Percentiles rank a stretch among this genome's conserved stretches.
Conservation (phyloP, 1,140 invertebrate genomes). For the Pseudomyrmex pallidus region DNA sequence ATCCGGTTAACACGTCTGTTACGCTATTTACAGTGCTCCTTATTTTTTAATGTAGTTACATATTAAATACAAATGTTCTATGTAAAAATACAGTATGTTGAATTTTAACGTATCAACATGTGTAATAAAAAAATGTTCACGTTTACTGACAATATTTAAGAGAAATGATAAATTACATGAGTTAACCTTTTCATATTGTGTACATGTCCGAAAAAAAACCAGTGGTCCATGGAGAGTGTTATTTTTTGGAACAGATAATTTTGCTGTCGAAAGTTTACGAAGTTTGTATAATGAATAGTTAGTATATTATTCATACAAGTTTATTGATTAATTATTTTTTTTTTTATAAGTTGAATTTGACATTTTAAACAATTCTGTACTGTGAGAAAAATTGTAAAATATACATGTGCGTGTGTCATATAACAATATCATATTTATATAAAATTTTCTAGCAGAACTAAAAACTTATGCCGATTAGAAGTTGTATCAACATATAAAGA, state of each 20-base stretch:
- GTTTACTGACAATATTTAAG: background rate
- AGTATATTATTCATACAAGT: conserved; percentile 71
- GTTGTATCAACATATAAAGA: conserved; percentile 87
- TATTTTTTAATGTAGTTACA: background rate
- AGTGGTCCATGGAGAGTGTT: conserved; percentile 85
- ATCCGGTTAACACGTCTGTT: too few relatives aligned
- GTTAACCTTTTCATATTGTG: background rate
- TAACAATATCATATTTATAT: conserved; percentile 26
- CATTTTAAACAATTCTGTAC: background rate
- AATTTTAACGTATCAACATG: background rate
- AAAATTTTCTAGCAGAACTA: conserved; percentile 67
- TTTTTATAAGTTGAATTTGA: conserved; percentile 32
- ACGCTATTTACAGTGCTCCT: too few relatives aligned
- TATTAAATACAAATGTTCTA: background rate
- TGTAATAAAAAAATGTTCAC: background rate
- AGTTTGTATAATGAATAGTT: conserved; percentile 84
- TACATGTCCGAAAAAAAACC: background rate
- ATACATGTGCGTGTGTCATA: background rate
- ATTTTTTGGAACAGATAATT: conserved; percentile 90
- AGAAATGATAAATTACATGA: background rate
- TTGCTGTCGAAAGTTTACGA: conserved; percentile 88
- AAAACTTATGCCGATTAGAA: conserved; percentile 82
- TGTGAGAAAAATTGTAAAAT: background rate
- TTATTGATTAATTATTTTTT: conserved; percentile 17
- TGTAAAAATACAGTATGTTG: conserved; percentile 27